Evolutionary conservation across 2,113 vertebrate species (phyloP).

Genomic region (Rhipidura dahli): DNA sequence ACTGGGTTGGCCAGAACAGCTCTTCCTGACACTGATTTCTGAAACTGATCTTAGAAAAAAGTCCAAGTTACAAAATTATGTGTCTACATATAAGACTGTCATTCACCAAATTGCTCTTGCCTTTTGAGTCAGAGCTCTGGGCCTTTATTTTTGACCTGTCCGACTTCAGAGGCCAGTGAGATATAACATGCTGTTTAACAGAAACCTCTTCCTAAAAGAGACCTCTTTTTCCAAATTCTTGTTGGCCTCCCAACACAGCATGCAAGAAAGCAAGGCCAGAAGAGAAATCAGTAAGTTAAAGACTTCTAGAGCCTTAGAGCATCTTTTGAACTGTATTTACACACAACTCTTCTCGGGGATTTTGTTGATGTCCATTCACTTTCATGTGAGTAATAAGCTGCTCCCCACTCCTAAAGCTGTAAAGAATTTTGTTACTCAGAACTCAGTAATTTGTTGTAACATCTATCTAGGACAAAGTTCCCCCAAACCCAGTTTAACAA

Average conservation of each 20-base stretch:
- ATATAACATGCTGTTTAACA: neutral
- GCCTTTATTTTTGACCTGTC: neutral
- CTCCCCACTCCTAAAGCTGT: neutral
- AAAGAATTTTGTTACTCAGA: neutral
- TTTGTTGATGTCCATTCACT: neutral
- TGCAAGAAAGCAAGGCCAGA: neutral
- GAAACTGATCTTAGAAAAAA: neutral
- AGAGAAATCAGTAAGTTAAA: neutral
- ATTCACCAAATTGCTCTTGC: neutral
- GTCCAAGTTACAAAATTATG: neutral
- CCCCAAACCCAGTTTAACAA: neutral
- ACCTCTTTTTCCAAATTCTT: neutral
- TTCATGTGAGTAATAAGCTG: neutral
- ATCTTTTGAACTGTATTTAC: neutral
- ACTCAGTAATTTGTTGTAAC: neutral
- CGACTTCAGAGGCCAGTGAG: neutral
- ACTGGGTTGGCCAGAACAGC: neutral
- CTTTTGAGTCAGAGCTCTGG: neutral
- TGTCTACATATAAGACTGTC: neutral
- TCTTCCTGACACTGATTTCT: neutral
- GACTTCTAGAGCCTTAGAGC: neutral
- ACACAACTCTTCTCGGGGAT: neutral
- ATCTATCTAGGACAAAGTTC: neutral
- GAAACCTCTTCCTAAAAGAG: neutral
- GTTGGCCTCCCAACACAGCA: neutral